Percentiles rank a stretch among this genome's conserved stretches.
Conservation (phyloP, 2,888 invertebrate species). For the Agrilus biguttatus region DNA sequence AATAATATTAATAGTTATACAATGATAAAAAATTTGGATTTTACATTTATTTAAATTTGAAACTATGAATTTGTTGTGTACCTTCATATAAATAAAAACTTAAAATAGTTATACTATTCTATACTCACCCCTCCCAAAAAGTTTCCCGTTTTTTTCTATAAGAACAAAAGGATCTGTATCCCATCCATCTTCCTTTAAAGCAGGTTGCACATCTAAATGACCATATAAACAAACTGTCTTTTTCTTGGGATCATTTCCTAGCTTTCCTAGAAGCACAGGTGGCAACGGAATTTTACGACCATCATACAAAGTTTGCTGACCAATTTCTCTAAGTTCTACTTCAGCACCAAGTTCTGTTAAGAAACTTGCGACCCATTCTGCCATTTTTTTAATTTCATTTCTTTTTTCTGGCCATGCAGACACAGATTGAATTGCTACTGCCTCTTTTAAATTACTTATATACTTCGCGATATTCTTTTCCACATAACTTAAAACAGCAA, state of each 20-base stretch:
- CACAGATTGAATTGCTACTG: slow-evolving; percentile 89
- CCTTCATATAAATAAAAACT: too few species aligned
- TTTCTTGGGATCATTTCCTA: slow-evolving; percentile 73
- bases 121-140: slow-evolving; percentile 60
- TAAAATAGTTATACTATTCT: too few species aligned
- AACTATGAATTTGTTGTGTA: too few species aligned
- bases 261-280: slow-evolving; percentile 64
- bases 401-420: slow-evolving; percentile 79
- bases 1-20: too few species aligned
- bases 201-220: slow-evolving; percentile 97
- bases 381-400: slow-evolving; percentile 69
- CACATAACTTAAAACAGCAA: slow-evolving; percentile 43
- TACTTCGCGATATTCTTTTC: slow-evolving; percentile 64
- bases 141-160: slow-evolving; percentile 73
- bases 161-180: slow-evolving; percentile 86
- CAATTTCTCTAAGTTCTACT: slow-evolving; percentile 61
- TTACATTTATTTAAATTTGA: too few species aligned
- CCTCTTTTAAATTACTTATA: slow-evolving; percentile 64
- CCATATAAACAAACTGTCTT: slow-evolving; percentile 93
- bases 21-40: too few species aligned
- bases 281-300: slow-evolving; percentile 65
- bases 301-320: slow-evolving; percentile 56
- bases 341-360: slow-evolving; percentile 55
- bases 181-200: slow-evolving; percentile 88
- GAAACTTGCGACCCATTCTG: slow-evolving; percentile 62